Evolutionary conservation across 2,113 vertebrate species (phyloP), one percentile per base, ranked within the genome.

Genomic region (Psettodes erumei): DNA sequence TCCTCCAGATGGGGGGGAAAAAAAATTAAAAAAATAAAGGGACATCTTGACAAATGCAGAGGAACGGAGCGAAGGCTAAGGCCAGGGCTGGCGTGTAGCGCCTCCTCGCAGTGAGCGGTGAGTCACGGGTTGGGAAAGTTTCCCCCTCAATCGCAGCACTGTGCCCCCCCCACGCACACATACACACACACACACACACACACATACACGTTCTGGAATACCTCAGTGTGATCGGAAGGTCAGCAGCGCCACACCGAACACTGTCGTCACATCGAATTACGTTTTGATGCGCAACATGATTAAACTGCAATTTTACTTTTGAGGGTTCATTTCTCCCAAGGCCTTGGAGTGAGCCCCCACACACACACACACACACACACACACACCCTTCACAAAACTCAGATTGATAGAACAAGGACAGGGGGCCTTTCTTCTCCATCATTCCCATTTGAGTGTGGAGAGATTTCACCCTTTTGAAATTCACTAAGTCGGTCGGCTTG

Each of bases 391-490:
- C 58, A 67, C 66, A 67, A 61, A 74, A 16, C 56, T 42, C 33
- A 53, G 71, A 81, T 21, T 79, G 86, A 87, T 81, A 88, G 87
- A 77, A 59, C 72, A 59, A 63, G 68, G 85, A 79, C 77, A 45
- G 30, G 40, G 32, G 72, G 62, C 45, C 51, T 81, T 85, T 82
- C 62, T 78, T 78, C 47, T 50, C 37, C 71, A 66, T 81, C 73
- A 45, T 77, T 87, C 77, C 55, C 81, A 15, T 80, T 77, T 45
- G 50, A 86, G 66, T 10, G 47, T 19, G 35, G 50, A 79, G 83
- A 74, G 61, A 81, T 79, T 81, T 72, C 43, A 38, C 40, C 43
- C 67, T 74, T 88, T 75, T 86, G 63, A 85, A 88, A 85, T 85
- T 75, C 75, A 76, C 71, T 53, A 75, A 88, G 88, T 85, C 81